Conservation (phyloP, 2,888 invertebrate species). For the Ichneumoninae sp. region DNA sequence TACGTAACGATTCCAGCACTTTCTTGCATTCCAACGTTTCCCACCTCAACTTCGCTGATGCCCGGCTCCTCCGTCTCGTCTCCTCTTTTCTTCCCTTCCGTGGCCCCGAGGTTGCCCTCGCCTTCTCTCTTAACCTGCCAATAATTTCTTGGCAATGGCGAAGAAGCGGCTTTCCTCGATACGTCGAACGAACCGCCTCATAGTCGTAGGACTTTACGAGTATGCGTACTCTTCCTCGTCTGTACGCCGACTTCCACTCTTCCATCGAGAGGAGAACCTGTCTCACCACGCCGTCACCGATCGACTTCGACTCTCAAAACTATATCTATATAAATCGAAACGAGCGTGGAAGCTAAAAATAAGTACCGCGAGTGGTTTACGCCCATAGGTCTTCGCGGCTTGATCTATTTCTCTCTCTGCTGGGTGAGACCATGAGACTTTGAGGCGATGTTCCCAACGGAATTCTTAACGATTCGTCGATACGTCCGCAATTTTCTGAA, state of each 20-base stretch:
- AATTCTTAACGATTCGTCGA: conserved; percentile 41
- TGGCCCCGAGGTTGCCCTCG: conserved; percentile 53
- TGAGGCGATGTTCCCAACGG: conserved; percentile 29
- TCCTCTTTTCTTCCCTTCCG: conserved; percentile 31
- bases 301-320: conserved; percentile 2
- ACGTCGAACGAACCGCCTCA: conserved; percentile 31
- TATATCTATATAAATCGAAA: conserved; percentile 35
- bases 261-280: conserved; percentile 14
- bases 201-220: conserved; percentile 50
- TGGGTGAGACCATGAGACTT: conserved; percentile 22
- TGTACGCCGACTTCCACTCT: conserved; percentile 14
- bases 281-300: background rate
- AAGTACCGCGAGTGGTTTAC: conserved; percentile 15
- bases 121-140: conserved; percentile 63
- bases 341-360: conserved; percentile 16
- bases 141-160: conserved; percentile 57
- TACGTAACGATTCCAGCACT: conserved; percentile 68
- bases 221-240: conserved; percentile 34
- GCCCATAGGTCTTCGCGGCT: conserved; percentile 15
- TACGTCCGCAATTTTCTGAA: conserved; percentile 24
- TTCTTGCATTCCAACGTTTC: conserved; percentile 55
- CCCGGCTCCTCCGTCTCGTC: conserved; percentile 28
- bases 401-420: conserved; percentile 27
- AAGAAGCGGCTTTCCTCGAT: conserved; percentile 50
- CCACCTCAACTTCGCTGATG: background rate